Percentiles rank a stretch among this genome's conserved stretches.
Conservation (phyloP, 2,888 invertebrate genomes). For the Rhyacophila evoluta region DNA sequence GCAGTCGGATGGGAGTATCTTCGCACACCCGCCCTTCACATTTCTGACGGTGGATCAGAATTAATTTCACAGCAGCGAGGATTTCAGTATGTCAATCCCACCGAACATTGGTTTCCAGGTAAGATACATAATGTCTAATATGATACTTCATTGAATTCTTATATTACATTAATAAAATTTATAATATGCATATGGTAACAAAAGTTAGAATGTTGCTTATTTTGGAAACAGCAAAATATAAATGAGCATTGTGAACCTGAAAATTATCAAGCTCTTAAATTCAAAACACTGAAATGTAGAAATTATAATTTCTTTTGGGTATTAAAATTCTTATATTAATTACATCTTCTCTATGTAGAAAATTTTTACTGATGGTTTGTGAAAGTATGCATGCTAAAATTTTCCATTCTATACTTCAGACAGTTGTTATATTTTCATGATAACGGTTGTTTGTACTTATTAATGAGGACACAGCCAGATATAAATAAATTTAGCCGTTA, state of each 20-base stretch:
- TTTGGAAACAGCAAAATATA: no score
- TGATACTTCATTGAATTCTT: no score
- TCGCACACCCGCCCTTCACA: constrained; percentile 75
- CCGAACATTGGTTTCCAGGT: constrained; percentile 91
- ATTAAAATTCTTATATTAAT: no score
- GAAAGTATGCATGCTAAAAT: not conserved
- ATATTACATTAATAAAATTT: no score
- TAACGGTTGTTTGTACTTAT: not conserved
- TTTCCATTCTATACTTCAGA: not conserved
- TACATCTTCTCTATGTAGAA: no score
- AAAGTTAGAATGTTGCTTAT: no score
- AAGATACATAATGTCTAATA: no score
- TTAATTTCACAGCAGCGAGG: constrained; percentile 82
- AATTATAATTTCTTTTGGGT: no score
- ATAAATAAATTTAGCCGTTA: not conserved
- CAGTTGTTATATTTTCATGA: not conserved
- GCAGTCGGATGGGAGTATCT: constrained; percentile 88
- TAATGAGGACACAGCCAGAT: not conserved
- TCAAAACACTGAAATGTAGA: no score
- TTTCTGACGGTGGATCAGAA: constrained; percentile 79
- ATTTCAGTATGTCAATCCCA: constrained; percentile 88
- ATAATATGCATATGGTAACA: no score
- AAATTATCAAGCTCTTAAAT: no score
- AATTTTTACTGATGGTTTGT: not conserved
- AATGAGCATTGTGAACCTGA: no score